These are phyloP conservation scores for Atopsyche davidsoni DNA, from an alignment of 1,140 invertebrate species.

Conservation along the genomic window DNA sequence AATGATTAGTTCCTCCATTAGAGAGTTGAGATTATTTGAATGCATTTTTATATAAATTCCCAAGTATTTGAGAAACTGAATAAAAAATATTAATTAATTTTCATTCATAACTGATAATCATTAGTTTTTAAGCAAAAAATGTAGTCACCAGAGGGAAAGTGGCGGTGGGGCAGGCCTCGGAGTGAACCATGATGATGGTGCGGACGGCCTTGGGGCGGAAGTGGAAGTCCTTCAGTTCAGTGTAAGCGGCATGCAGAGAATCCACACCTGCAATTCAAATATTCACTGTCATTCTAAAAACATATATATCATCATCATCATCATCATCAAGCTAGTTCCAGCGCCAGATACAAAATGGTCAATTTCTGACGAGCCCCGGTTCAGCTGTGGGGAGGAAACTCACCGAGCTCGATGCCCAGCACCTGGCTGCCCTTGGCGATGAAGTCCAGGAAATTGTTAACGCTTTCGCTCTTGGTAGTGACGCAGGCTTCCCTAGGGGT, in stretches of 20 bases:
- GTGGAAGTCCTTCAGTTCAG: constrained; percentile 33
- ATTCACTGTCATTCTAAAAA: neutral
- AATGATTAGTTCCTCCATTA: neutral
- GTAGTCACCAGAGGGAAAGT: constrained; percentile 35
- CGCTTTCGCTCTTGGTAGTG: constrained; percentile 27
- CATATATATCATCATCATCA: neutral
- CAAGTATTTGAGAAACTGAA: too few relatives aligned
- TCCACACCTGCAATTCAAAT: constrained; percentile 30
- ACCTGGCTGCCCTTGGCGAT: constrained; percentile 31
- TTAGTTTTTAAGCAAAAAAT: neutral
- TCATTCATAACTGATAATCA: neutral
- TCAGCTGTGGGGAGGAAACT: constrained; percentile 15
- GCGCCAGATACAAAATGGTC: neutral
- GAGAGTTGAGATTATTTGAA: too few relatives aligned
- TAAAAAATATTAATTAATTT: neutral
- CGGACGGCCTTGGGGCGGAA: constrained; percentile 41
- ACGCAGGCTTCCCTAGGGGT: constrained; percentile 26
- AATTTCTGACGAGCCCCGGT: too few relatives aligned
- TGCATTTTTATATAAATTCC: too few relatives aligned
- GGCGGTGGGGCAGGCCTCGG: constrained; percentile 32
- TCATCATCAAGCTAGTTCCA: neutral
- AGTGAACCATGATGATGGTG: constrained; percentile 37
- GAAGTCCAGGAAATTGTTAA: constrained; percentile 29
- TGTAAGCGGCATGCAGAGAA: constrained; percentile 34
- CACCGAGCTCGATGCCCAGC: constrained; percentile 33